phyloP scores from a whole-genome alignment of 2,888 invertebrate genomes.

The Andrena dorsata region DNA sequence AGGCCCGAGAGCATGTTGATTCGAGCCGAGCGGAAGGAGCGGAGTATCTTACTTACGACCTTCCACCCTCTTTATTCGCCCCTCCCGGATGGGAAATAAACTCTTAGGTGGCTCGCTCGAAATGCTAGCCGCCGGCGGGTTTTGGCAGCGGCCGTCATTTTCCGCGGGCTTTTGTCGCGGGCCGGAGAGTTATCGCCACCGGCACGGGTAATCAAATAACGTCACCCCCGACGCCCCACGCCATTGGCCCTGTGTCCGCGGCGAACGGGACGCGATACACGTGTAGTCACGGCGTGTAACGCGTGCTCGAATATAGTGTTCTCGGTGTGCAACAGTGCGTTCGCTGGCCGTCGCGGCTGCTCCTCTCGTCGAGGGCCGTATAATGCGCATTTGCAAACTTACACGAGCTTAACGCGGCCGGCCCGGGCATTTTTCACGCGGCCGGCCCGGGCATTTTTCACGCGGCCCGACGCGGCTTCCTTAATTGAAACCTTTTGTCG shows the following conservation, averaged over 20 bases:
- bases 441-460: conserved; percentile 63
- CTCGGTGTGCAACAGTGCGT: conserved; percentile 67
- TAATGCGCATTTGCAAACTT: conserved; percentile 72
- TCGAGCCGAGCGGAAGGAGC: background rate
- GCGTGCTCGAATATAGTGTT: conserved; percentile 74
- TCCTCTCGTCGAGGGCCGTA: conserved; percentile 54
- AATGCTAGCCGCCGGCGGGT: background rate
- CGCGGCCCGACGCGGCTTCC: conserved; percentile 47
- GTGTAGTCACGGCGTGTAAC: conserved; percentile 74
- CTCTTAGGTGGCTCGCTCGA: conserved; percentile 1
- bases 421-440: conserved; percentile 62
- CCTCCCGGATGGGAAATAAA: conserved; percentile 27
- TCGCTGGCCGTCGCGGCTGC: conserved; percentile 60
- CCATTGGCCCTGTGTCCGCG: conserved; percentile 71
- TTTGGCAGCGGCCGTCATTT: conserved; percentile 12
- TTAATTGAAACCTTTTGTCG: conserved; percentile 73
- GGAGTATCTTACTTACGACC: conserved; percentile 5
- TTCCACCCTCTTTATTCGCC: background rate
- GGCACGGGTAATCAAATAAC: conserved; percentile 69
- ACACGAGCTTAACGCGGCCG: conserved; percentile 50
- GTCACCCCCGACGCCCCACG: conserved; percentile 65
- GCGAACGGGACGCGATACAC: conserved; percentile 70
- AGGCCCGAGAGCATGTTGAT: background rate
- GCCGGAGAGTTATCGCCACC: conserved; percentile 45
- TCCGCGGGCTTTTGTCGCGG: conserved; percentile 31